phyloP scores from a whole-genome alignment of 2,797 vertebrate species.

The Tiaroga cobitis region DNA sequence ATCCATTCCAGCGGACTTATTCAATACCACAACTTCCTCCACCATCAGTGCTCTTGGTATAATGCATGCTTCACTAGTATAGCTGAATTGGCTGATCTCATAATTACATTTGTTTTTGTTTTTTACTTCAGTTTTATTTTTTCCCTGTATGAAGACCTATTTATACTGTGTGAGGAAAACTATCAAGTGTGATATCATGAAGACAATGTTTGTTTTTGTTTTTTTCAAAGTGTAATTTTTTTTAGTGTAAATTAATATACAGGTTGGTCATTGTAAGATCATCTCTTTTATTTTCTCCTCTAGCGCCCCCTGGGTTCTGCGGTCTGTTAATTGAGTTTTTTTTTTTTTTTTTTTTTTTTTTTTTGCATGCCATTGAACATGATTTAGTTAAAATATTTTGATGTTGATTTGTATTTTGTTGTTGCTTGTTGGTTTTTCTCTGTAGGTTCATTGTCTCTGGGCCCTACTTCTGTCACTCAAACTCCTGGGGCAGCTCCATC shows the following conservation, averaged over 20 bases:
- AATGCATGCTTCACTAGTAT: conserved; percentile 16
- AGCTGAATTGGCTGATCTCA: neutral
- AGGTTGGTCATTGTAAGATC: too few species aligned
- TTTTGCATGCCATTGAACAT: too few species aligned
- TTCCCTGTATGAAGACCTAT: neutral
- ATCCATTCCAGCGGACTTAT: conserved; percentile 75
- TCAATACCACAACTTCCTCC: conserved; percentile 72
- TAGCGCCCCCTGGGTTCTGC: too few species aligned
- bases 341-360: too few species aligned
- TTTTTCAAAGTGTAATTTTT: too few species aligned
- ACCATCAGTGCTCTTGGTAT: conserved; percentile 81
- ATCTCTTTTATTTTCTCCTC: too few species aligned
- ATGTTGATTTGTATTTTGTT: too few species aligned
- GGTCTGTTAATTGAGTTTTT: too few species aligned
- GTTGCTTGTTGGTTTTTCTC: too few species aligned
- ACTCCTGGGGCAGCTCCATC: conserved; percentile 70
- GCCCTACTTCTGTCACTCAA: conserved; percentile 68
- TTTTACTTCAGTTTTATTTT: neutral
- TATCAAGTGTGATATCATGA: neutral
- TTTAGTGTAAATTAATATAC: neutral
- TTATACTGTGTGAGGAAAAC: neutral
- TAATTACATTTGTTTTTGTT: neutral
- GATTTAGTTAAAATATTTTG: too few species aligned
- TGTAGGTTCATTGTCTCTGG: conserved; percentile 81
- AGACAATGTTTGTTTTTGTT: too few species aligned